phyloP scores from a whole-genome alignment of 2,888 invertebrate species.

The Flexamia atlantica region DNA sequence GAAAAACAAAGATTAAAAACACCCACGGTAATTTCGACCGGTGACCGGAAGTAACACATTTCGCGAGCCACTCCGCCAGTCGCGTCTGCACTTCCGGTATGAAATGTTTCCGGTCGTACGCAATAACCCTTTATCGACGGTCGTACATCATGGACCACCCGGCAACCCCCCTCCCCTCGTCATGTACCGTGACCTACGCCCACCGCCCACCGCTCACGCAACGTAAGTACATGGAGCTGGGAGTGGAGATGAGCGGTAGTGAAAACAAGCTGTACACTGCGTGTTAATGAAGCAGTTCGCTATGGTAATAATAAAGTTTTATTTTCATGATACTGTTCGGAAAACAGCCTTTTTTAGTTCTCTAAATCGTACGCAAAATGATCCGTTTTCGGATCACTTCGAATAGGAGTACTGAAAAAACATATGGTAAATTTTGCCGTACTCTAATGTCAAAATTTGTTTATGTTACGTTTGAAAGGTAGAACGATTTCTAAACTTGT shows the following conservation, averaged over 20 bases:
- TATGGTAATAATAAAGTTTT: too few species aligned
- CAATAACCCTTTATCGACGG: slow-evolving; percentile 37
- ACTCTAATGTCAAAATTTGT: too few species aligned
- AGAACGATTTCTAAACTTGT: too few species aligned
- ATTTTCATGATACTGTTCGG: too few species aligned
- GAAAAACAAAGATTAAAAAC: too few species aligned
- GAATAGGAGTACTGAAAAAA: too few species aligned
- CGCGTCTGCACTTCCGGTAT: slow-evolving; percentile 30
- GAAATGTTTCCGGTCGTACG: slow-evolving; percentile 34
- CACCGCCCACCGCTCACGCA: not conserved
- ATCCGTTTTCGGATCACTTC: too few species aligned
- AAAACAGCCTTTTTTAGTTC: too few species aligned
- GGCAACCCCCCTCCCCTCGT: not conserved
- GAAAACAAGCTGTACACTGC: not conserved
- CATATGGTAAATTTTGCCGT: too few species aligned
- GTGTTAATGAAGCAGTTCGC: too few species aligned
- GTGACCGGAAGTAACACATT: slow-evolving; percentile 20
- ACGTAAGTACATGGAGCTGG: not conserved
- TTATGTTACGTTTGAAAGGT: too few species aligned
- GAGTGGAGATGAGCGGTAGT: not conserved
- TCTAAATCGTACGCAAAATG: too few species aligned
- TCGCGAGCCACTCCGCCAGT: slow-evolving; percentile 4
- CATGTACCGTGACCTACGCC: not conserved
- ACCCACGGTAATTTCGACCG: not conserved
- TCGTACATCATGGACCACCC: slow-evolving; percentile 1